phyloP scores from a whole-genome alignment of 2,888 invertebrate genomes.

The Drymonia ruficornis region DNA sequence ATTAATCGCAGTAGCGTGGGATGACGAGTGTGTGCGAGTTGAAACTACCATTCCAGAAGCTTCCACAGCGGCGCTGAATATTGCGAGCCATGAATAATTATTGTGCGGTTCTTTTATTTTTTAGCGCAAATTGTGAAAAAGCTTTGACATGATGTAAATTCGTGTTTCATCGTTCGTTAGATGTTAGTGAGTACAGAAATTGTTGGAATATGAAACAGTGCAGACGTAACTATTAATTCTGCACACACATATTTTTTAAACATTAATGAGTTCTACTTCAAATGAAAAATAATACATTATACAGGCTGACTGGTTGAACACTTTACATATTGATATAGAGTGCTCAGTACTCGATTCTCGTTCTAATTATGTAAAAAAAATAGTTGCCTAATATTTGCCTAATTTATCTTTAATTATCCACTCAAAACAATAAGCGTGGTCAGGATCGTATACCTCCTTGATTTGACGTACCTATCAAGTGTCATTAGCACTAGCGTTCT shows the following conservation, averaged over 20 bases:
- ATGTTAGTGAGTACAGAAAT: not conserved
- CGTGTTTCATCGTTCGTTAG: not conserved
- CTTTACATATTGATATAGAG: no score
- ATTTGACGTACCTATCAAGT: no score
- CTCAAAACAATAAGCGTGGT: no score
- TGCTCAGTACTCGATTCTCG: no score
- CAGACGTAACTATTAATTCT: not conserved
- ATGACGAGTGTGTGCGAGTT: not conserved
- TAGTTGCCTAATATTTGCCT: no score
- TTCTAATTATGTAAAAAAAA: no score
- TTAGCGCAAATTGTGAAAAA: not conserved
- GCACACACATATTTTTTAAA: not conserved
- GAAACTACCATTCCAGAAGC: not conserved
- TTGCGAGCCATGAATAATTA: slow-evolving; percentile 4
- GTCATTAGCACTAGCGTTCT: no score
- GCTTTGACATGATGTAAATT: not conserved
- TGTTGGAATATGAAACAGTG: not conserved
- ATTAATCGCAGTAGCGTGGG: not conserved
- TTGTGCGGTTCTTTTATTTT: not conserved
- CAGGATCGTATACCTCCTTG: no score
- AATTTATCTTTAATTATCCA: no score
- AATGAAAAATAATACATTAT: no score
- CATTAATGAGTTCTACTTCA: no score
- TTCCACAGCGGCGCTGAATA: not conserved
- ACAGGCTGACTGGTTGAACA: no score